phyloP scores from a whole-genome alignment of 92 coral and sea anemone species.

The Parazoanthus swiftii region DNA sequence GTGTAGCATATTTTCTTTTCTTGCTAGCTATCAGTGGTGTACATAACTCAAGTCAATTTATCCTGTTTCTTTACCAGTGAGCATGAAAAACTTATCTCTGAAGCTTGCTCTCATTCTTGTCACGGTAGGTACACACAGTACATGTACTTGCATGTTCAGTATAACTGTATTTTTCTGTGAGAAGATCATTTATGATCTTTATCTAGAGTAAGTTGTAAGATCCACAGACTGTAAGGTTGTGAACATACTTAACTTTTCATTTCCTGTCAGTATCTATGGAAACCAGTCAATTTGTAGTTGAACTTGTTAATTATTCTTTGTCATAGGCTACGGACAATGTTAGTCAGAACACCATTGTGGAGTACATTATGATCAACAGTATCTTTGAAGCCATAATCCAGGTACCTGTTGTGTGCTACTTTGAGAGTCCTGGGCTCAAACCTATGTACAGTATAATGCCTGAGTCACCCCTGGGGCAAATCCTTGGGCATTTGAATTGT shows the following conservation, averaged over 20 bases:
- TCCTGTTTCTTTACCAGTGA: slow-evolving; percentile 58
- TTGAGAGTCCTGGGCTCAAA: too few relatives aligned
- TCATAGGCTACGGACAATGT: slow-evolving; percentile 94
- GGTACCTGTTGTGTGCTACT: slow-evolving; percentile 46
- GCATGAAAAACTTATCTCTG: slow-evolving; percentile 89
- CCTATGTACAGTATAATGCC: too few relatives aligned
- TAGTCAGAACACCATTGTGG: slow-evolving; percentile 97
- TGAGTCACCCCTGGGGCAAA: too few relatives aligned
- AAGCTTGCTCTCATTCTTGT: slow-evolving; percentile 90
- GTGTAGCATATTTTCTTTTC: background rate
- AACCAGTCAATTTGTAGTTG: background rate
- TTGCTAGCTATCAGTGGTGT: background rate
- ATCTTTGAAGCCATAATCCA: slow-evolving; percentile 96
- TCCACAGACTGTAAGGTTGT: too few relatives aligned
- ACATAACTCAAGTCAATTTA: background rate
- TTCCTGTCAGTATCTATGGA: too few relatives aligned
- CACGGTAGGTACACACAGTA: slow-evolving; percentile 72
- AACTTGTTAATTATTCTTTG: background rate
- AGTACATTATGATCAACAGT: slow-evolving; percentile 98
- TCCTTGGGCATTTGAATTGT: background rate
- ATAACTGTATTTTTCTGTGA: background rate
- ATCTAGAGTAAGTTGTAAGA: too few relatives aligned
- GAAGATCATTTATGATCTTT: too few relatives aligned
- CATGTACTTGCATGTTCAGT: background rate
- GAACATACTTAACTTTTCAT: too few relatives aligned